phyloP scores from a whole-genome alignment of 2,113 vertebrate species.

The Polyodon spathula region DNA sequence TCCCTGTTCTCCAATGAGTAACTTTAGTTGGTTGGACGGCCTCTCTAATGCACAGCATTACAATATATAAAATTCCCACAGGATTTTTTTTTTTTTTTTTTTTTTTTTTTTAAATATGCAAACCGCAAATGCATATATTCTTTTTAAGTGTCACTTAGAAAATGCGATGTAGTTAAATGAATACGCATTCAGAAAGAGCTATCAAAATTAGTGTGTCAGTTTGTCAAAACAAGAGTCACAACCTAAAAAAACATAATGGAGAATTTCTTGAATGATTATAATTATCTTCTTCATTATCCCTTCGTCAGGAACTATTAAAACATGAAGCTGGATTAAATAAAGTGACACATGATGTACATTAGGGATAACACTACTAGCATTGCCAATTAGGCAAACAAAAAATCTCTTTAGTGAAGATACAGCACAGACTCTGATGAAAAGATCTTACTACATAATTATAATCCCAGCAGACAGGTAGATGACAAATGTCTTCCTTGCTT shows the following conservation, averaged over 20 bases:
- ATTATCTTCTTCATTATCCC: constrained; percentile 9
- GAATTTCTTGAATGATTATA: constrained; percentile 8
- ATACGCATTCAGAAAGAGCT: background rate
- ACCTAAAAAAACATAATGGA: constrained; percentile 8
- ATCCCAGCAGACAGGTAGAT: background rate
- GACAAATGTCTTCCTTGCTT: background rate
- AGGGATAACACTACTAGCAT: background rate
- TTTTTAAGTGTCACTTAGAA: constrained; percentile 23
- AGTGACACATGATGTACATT: constrained; percentile 8
- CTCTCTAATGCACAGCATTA: constrained; percentile 89
- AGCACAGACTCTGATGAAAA: constrained; percentile 3
- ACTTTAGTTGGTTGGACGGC: constrained; percentile 77
- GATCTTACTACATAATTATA: constrained; percentile 6
- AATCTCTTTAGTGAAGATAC: background rate
- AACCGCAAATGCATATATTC: constrained; percentile 13
- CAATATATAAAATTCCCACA: constrained; percentile 49
- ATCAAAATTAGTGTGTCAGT: constrained; percentile 6
- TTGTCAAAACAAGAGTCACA: constrained; percentile 7
- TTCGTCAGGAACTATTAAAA: constrained; percentile 7
- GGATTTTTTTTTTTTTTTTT: constrained; percentile 22
- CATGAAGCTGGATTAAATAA: constrained; percentile 9
- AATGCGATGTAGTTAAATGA: background rate
- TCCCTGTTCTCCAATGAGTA: constrained; percentile 73
- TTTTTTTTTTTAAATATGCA: constrained; percentile 23
- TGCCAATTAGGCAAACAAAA: constrained; percentile 5